These are phyloP conservation scores for Onychomys torridus DNA, from an alignment of 2,797 vertebrate genomes.

Conservation along the genomic window DNA sequence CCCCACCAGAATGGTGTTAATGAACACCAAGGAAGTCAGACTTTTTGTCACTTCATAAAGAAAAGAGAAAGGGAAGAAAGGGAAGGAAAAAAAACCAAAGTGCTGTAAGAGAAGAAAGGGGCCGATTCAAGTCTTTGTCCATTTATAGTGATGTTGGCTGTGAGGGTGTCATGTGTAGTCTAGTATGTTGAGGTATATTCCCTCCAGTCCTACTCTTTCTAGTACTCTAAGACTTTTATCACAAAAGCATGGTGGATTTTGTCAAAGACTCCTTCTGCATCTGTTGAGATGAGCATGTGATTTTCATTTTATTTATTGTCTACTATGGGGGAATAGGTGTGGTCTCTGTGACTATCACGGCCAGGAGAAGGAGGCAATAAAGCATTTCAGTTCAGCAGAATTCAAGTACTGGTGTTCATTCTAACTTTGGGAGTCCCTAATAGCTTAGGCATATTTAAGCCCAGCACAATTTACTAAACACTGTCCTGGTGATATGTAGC, in stretches of 20 bases:
- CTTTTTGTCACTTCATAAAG: not conserved
- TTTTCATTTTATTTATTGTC: not conserved
- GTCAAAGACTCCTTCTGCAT: not conserved
- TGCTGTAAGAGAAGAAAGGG: not conserved
- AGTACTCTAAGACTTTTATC: not conserved
- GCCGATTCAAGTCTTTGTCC: not conserved
- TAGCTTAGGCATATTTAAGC: not conserved
- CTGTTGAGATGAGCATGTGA: not conserved
- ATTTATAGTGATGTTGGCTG: not conserved
- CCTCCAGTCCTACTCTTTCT: not conserved
- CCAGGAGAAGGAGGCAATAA: not conserved
- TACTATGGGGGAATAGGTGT: not conserved
- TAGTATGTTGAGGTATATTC: not conserved
- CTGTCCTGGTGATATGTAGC: not conserved
- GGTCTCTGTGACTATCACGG: not conserved
- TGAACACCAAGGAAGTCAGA: not conserved
- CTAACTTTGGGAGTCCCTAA: too few relatives aligned
- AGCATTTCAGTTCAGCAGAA: not conserved
- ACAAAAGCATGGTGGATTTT: not conserved
- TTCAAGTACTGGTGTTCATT: not conserved
- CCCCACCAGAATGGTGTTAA: constrained; percentile 4
- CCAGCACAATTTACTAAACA: not conserved
- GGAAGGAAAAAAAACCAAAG: too few relatives aligned
- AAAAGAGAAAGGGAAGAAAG: not conserved
- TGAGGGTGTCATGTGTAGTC: not conserved